phyloP scores from a whole-genome alignment of 2,888 invertebrate genomes.

The Halictus quadricinctus region DNA sequence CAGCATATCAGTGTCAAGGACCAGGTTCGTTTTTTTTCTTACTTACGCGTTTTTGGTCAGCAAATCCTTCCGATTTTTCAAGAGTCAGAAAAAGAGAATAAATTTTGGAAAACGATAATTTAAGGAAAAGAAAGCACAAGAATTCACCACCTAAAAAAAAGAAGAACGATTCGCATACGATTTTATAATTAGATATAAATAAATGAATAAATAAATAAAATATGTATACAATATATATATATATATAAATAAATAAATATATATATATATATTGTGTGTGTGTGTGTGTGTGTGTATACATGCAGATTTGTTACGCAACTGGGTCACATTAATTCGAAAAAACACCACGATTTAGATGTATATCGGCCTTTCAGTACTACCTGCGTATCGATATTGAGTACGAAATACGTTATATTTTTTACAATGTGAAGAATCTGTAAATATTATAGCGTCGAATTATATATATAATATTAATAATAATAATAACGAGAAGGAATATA shows the following conservation, averaged over 20 bases:
- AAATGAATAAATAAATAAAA: constrained; percentile 50
- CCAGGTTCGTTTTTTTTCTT: constrained; percentile 61
- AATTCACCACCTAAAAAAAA: constrained; percentile 40
- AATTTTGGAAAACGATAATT: constrained; percentile 14
- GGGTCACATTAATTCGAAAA: constrained; percentile 69
- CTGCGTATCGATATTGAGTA: constrained; percentile 81
- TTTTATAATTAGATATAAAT: constrained; percentile 61
- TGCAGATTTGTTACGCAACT: constrained; percentile 68
- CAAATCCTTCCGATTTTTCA: constrained; percentile 39
- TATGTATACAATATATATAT: constrained; percentile 37
- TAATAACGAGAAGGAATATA: constrained; percentile 67
- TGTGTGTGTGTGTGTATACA: constrained; percentile 58
- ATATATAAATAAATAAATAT: constrained; percentile 22
- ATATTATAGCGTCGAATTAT: constrained; percentile 81
- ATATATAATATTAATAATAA: constrained; percentile 73
- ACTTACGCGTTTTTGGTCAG: constrained; percentile 45
- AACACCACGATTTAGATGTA: constrained; percentile 80
- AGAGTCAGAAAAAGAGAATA: background rate
- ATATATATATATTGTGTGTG: constrained; percentile 18
- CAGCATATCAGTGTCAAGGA: constrained; percentile 76
- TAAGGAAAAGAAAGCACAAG: constrained; percentile 45
- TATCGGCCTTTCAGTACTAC: constrained; percentile 82
- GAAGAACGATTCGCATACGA: constrained; percentile 56
- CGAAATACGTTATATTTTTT: constrained; percentile 82
- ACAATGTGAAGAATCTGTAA: constrained; percentile 82